phyloP scores from a whole-genome alignment of 2,797 vertebrate species.

The Myotis daubentonii region DNA sequence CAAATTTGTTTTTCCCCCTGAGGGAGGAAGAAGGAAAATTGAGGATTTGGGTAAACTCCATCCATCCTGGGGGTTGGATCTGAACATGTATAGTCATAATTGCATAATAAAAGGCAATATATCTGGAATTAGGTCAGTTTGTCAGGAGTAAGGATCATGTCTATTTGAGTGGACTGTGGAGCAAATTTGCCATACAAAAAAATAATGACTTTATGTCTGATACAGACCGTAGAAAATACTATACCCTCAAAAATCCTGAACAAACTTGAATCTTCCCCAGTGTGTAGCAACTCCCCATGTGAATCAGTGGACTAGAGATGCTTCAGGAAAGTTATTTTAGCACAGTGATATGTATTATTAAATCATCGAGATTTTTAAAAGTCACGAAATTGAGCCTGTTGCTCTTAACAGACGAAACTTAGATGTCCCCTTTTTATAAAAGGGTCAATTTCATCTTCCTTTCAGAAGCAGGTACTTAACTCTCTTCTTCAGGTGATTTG shows the following conservation, averaged over 20 bases:
- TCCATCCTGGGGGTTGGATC: conserved; percentile 78
- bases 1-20: conserved; percentile 71
- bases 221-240: conserved; percentile 51
- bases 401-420: conserved; percentile 69
- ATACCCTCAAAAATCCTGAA: conserved; percentile 72
- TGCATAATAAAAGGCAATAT: conserved; percentile 61
- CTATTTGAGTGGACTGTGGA: conserved; percentile 43
- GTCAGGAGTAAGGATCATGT: conserved; percentile 60
- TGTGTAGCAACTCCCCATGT: conserved; percentile 58
- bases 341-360: conserved; percentile 67
- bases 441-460: conserved; percentile 69
- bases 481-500: conserved; percentile 68
- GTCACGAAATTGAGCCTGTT: conserved; percentile 70
- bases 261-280: conserved; percentile 78
- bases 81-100: conserved; percentile 68
- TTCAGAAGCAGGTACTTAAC: conserved; percentile 77
- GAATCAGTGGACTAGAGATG: conserved; percentile 65
- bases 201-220: conserved; percentile 16
- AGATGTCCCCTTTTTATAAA: conserved; percentile 77
- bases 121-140: conserved; percentile 67
- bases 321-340: conserved; percentile 73
- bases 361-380: conserved; percentile 68
- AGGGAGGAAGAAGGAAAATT: conserved; percentile 80
- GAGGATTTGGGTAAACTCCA: conserved; percentile 81
- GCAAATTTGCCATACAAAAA: conserved; percentile 46